phyloP scores from a whole-genome alignment of 2,113 vertebrate genomes.

The Lophotis ruficrista region DNA sequence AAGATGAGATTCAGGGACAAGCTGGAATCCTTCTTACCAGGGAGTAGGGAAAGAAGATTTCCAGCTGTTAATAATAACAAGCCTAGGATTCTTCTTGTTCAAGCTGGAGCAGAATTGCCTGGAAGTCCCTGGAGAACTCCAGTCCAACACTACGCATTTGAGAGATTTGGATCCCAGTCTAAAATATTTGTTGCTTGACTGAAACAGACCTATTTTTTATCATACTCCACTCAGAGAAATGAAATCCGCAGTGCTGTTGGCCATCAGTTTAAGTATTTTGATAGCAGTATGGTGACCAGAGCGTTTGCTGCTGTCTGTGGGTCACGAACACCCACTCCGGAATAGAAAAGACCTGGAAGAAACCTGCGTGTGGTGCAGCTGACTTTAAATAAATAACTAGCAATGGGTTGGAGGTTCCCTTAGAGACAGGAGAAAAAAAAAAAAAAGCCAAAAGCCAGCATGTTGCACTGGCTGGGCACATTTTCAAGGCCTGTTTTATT shows the following conservation, averaged over 20 bases:
- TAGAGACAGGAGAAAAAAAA: neutral
- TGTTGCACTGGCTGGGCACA: slow-evolving; percentile 12
- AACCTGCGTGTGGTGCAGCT: neutral
- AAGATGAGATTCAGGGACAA: neutral
- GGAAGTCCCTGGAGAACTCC: neutral
- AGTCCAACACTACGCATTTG: neutral
- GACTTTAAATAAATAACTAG: neutral
- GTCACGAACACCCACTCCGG: neutral
- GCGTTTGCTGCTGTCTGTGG: neutral
- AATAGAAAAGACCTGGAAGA: neutral
- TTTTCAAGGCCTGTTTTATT: slow-evolving; percentile 62
- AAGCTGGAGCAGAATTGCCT: neutral
- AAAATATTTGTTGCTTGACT: neutral
- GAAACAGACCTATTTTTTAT: neutral
- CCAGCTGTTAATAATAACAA: slow-evolving; percentile 20
- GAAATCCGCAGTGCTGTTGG: neutral
- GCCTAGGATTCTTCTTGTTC: neutral
- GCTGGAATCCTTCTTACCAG: neutral
- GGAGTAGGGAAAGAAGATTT: neutral
- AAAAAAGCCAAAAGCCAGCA: neutral
- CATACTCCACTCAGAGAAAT: neutral
- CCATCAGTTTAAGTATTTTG: neutral
- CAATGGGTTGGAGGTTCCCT: neutral
- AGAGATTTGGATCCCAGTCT: neutral
- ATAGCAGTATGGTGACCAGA: neutral